Evolutionary conservation across 2,797 vertebrate genomes (phyloP).

Genomic region (Hozukius guyotensis): DNA sequence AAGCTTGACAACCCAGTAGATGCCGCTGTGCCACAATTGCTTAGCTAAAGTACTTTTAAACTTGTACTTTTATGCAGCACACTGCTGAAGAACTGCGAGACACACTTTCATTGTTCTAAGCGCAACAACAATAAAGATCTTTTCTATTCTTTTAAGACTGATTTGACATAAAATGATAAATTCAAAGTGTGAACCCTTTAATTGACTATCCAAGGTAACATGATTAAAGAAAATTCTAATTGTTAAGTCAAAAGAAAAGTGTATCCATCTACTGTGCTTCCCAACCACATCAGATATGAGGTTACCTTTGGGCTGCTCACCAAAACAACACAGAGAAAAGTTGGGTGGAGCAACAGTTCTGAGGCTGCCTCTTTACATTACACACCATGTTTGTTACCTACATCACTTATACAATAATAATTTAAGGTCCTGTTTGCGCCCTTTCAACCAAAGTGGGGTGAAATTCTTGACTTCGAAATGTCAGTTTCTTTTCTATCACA

Average conservation of each 20-base stretch:
- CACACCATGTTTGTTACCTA: too few species aligned
- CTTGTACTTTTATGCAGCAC: not conserved
- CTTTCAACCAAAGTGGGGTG: not conserved
- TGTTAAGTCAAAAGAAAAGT: not conserved
- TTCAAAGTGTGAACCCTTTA: not conserved
- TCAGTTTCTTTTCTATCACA: not conserved
- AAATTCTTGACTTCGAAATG: not conserved
- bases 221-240: not conserved
- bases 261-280: not conserved
- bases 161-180: not conserved
- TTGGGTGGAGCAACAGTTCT: not conserved
- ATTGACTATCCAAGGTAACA: not conserved
- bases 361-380: too few species aligned
- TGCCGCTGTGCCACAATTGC: too few species aligned
- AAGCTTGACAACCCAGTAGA: too few species aligned
- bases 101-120: too few species aligned
- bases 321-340: constrained; percentile 45
- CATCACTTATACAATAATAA: not conserved
- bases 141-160: not conserved
- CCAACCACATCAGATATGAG: constrained; percentile 40
- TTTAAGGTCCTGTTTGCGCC: not conserved
- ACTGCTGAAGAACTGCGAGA: too few species aligned
- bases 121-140: not conserved
- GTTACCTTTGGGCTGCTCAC: constrained; percentile 60
- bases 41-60: not conserved